Evolutionary conservation across 92 coral and sea anemone species (phyloP).

Genomic region (Epizoanthus rinbou): DNA sequence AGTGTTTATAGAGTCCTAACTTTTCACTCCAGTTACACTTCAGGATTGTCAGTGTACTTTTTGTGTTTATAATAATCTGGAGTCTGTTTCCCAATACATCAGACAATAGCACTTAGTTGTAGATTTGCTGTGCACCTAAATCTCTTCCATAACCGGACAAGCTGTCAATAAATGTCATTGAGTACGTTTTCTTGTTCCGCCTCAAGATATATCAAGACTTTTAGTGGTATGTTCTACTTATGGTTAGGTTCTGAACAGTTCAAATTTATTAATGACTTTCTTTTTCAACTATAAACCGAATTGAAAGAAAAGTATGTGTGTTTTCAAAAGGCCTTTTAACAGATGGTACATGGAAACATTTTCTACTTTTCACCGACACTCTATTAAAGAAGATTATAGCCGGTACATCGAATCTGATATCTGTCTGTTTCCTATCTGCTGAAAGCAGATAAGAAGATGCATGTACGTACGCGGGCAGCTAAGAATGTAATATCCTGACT

Average conservation of each 20-base stretch:
- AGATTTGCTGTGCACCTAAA: too few species aligned
- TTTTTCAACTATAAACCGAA: background rate
- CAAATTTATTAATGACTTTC: background rate
- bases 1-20: background rate
- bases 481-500: background rate
- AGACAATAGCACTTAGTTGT: too few species aligned
- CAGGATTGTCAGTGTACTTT: background rate
- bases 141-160: background rate
- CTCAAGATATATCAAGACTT: background rate
- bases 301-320: background rate
- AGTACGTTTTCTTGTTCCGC: too few species aligned
- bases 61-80: too few species aligned
- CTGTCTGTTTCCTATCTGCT: constrained; percentile 17
- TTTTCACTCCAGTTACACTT: background rate
- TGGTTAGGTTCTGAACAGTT: background rate
- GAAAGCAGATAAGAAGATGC: constrained; percentile 15
- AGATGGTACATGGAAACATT: constrained; percentile 7
- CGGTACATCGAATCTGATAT: background rate
- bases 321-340: background rate
- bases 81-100: too few species aligned
- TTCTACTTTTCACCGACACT: background rate
- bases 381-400: background rate
- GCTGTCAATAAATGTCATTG: background rate
- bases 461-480: background rate
- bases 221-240: too few species aligned